Percentiles rank a stretch among this genome's conserved stretches.
Conservation (phyloP, 1,140 invertebrate species). For the Venustaconcha ellipsiformis region DNA sequence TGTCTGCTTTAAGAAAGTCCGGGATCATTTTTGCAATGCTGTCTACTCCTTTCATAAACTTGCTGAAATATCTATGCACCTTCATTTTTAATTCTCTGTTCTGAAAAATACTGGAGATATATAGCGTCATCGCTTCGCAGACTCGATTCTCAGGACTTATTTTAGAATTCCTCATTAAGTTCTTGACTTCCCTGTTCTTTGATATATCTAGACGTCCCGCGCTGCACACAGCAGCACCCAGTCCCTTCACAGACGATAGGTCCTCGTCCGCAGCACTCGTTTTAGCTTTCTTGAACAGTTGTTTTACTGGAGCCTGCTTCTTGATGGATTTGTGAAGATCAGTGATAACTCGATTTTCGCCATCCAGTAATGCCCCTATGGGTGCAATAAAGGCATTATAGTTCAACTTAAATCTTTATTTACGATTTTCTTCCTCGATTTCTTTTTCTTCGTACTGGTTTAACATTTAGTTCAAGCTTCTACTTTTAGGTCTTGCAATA, state of each 20-base stretch:
- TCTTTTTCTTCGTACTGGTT: too few species aligned
- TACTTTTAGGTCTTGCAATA: too few species aligned
- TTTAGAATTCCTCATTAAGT: neutral
- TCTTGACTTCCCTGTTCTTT: slow-evolving; percentile 32
- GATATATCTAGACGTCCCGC: slow-evolving; percentile 25
- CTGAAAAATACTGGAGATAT: slow-evolving; percentile 38
- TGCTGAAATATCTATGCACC: slow-evolving; percentile 45
- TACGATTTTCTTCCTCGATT: too few species aligned
- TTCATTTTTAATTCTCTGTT: slow-evolving; percentile 34
- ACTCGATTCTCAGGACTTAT: slow-evolving; percentile 12
- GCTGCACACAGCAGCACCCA: slow-evolving; percentile 40
- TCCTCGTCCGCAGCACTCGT: slow-evolving; percentile 30
- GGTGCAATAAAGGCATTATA: neutral
- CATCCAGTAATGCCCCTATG: slow-evolving; percentile 36
- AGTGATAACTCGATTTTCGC: slow-evolving; percentile 36
- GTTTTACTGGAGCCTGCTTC: slow-evolving; percentile 44
- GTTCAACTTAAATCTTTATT: too few species aligned
- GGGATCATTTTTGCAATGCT: slow-evolving; percentile 48
- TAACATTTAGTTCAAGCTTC: too few species aligned
- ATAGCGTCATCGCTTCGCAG: slow-evolving; percentile 25
- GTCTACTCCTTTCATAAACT: slow-evolving; percentile 48
- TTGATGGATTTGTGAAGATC: slow-evolving; percentile 55
- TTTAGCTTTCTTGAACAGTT: slow-evolving; percentile 44
- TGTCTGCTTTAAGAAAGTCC: slow-evolving; percentile 53
- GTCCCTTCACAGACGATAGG: slow-evolving; percentile 36